Percentiles rank a stretch among this genome's conserved stretches.
Evolutionary conservation across 37 sponge, comb jelly and placozoan genomes (phyloP).

Genomic region (Mnemiopsis leidyi): DNA sequence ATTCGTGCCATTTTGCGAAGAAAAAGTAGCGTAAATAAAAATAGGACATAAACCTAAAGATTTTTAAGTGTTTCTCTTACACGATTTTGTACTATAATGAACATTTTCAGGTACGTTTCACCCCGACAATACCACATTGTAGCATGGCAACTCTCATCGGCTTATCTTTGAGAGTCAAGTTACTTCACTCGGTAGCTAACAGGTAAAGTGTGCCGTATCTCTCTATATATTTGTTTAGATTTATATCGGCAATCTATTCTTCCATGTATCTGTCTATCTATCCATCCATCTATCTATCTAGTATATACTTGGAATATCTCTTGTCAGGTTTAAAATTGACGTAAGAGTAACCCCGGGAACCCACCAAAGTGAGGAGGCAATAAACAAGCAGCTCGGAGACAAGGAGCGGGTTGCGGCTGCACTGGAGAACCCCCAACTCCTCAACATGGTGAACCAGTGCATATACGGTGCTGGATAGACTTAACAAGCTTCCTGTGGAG

Average conservation of each 20-base stretch:
- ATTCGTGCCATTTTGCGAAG: not conserved
- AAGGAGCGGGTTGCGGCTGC: constrained; percentile 98
- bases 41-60: too few species aligned
- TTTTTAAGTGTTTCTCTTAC: too few species aligned
- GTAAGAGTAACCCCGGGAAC: constrained; percentile 27
- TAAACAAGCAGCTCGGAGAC: constrained; percentile 98
- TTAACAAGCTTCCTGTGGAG: too few species aligned
- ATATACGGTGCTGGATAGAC: constrained; percentile 34
- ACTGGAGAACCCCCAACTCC: constrained; percentile 84
- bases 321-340: constrained; percentile 61
- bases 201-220: too few species aligned
- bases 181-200: constrained; percentile 80
- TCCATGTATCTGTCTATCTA: too few species aligned
- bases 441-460: constrained; percentile 93
- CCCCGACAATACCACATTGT: constrained; percentile 99
- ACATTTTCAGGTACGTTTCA: constrained; percentile 71
- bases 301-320: too few species aligned
- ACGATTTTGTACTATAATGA: not conserved
- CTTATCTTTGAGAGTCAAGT: constrained; percentile 82
- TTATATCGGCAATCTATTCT: too few species aligned
- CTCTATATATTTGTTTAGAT: too few species aligned
- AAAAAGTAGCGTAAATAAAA: not conserved
- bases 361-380: constrained; percentile 66
- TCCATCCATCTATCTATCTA: too few species aligned
- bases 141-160: constrained; percentile 99